Percentiles rank a stretch among this genome's conserved stretches.
phyloP scores from a whole-genome alignment of 2,113 vertebrate genomes.

The Cyphomyrus discorhynchus region DNA sequence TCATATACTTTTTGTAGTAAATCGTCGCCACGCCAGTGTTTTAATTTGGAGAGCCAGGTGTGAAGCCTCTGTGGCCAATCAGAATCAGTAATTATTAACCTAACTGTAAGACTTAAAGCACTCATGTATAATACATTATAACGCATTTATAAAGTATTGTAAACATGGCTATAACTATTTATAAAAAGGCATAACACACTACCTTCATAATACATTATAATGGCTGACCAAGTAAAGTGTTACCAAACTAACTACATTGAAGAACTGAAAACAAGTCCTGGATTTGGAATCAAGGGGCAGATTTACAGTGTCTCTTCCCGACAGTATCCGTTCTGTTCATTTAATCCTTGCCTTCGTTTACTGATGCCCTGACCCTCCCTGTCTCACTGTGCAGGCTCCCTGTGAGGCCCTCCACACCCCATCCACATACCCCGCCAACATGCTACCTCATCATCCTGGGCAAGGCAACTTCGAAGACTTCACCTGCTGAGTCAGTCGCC shows the following conservation, averaged over 20 bases:
- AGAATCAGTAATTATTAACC: no score
- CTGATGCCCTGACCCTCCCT: not conserved
- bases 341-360: constrained; percentile 6
- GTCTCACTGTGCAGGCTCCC: constrained; percentile 66
- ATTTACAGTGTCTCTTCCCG: not conserved
- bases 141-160: no score
- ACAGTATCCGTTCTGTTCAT: not conserved
- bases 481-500: constrained; percentile 76
- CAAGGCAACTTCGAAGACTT: constrained; percentile 98
- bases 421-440: constrained; percentile 90
- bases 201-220: not conserved
- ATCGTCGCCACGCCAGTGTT: no score
- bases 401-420: constrained; percentile 89
- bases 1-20: no score
- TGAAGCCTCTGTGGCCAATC: no score
- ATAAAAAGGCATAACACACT: no score
- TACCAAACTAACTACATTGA: not conserved
- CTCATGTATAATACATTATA: no score
- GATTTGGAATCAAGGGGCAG: not conserved
- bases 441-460: constrained; percentile 97
- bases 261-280: not conserved
- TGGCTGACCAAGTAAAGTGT: not conserved
- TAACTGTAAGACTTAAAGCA: no score
- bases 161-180: no score
- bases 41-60: no score